These are phyloP conservation scores for Petrocephalus schoutedeni DNA, from an alignment of 2,797 vertebrate species.

Conservation along the genomic window DNA sequence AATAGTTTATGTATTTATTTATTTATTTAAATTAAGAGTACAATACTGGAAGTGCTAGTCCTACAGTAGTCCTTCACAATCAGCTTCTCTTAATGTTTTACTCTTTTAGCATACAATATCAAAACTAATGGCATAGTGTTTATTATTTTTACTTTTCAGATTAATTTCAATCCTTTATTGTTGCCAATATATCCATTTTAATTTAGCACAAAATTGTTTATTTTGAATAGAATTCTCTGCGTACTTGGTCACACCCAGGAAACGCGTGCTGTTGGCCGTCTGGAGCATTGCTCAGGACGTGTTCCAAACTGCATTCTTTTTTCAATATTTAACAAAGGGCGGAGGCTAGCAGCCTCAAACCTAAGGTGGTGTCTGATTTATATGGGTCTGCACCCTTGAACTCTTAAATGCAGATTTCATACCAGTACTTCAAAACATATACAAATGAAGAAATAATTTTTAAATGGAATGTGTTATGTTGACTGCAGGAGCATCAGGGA, in stretches of 20 bases:
- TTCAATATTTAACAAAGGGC: background rate
- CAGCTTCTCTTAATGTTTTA: background rate
- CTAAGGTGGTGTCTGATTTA: background rate
- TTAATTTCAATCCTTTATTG: background rate
- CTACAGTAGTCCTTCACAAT: background rate
- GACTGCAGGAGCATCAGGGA: background rate
- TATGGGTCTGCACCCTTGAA: background rate
- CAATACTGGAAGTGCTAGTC: no score
- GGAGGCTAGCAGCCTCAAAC: background rate
- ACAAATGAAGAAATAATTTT: background rate
- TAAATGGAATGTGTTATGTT: background rate
- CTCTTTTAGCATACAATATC: background rate
- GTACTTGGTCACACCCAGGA: conserved; percentile 2
- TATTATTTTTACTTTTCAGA: background rate
- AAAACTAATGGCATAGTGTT: background rate
- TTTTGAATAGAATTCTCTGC: background rate
- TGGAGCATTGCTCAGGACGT: background rate
- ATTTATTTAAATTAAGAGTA: no score
- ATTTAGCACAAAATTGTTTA: background rate
- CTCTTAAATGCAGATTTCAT: background rate
- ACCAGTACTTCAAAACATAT: background rate
- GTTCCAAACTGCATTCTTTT: conserved; percentile 14
- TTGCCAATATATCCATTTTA: conserved; percentile 9
- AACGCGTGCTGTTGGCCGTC: conserved; percentile 1
- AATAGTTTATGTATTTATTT: no score